Evolutionary conservation across 37 sponge, comb jelly and placozoan species (phyloP).

Genomic region (Theonella swinhoei): DNA sequence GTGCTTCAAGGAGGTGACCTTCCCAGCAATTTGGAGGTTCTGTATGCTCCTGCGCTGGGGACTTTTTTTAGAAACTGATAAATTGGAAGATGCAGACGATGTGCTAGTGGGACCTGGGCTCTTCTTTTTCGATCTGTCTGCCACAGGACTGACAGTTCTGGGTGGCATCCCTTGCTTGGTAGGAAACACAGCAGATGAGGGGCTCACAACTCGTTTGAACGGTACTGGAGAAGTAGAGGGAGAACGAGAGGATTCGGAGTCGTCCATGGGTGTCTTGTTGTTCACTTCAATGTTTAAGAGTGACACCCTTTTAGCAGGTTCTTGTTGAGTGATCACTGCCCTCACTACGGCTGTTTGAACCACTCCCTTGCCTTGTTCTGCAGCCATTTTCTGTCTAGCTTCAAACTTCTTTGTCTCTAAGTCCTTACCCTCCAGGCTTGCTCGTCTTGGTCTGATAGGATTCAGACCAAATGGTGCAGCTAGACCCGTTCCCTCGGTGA

Average conservation of each 20-base stretch:
- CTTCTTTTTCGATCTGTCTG: not conserved
- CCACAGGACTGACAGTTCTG: not conserved
- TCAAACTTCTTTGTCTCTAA: not conserved
- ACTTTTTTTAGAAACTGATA: not conserved
- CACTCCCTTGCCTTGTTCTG: not conserved
- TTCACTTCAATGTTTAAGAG: not conserved
- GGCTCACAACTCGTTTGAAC: not conserved
- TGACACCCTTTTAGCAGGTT: not conserved
- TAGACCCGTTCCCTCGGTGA: not conserved
- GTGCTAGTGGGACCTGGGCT: not conserved
- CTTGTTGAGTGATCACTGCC: not conserved
- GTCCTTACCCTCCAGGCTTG: not conserved
- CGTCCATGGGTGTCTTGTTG: not conserved
- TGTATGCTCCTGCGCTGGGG: not conserved
- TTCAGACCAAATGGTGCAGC: not conserved
- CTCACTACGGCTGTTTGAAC: not conserved
- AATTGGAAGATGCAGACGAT: not conserved
- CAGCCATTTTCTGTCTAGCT: not conserved
- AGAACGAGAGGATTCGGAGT: not conserved
- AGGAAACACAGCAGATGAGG: not conserved
- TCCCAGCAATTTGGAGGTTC: slow-evolving; percentile 8
- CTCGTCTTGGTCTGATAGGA: not conserved
- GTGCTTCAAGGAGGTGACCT: slow-evolving; percentile 34
- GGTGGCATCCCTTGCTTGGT: not conserved
- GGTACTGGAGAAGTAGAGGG: too few species aligned